Base-by-base conservation (phyloP, 2,888 invertebrate genomes). In the Apotomis betuletana region DNA sequence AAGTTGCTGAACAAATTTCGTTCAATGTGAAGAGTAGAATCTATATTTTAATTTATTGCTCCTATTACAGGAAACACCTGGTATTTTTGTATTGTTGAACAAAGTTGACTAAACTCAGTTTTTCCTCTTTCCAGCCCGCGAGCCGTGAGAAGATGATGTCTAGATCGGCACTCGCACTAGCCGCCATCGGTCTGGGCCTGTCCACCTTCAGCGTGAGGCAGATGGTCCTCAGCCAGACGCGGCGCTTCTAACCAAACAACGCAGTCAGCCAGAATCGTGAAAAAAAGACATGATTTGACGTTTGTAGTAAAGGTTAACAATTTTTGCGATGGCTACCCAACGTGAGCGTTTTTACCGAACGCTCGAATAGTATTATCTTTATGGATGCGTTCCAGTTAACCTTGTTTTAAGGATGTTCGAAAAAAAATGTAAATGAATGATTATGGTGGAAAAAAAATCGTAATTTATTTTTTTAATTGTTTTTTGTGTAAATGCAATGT, bases 151-250 rank as follows among this genome's bases (percentile, higher is more conserved):
- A 94, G 78, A 89, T 91, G 88, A 91, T 94, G 87, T 92, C 94
- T 68, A 89, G 94, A 76, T 95, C 95, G 0, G 95, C 95, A 15
- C 81, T 94, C 60, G 86, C 94, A 69, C 86, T 95, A 73, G 95
- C 95, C 5, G 91, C 94, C 6, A 84, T 95, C 69, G 95, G 95
- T 62, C 91, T 95, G 36, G 94, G 94, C 27, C 85, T 95, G 0
- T 95, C 95, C 74, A 94, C 95, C 58, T 95, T 94, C 87, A 95
- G 95, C 87, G 91, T 95, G 67, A 95, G 95, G 80, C 95, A 95
- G 80, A 93, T 95, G 94, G 87, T 94, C 79, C 84, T 94, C 75
- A 90, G 85, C 80, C 93, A 93, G 76, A 83, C 89, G 76, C 87
- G 91, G 79, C 83, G 92, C 80, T 81, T 92, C 83, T 92, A 90